Evolutionary conservation across 2,797 vertebrate species (phyloP).

Genomic region (Parambassis ranga): DNA sequence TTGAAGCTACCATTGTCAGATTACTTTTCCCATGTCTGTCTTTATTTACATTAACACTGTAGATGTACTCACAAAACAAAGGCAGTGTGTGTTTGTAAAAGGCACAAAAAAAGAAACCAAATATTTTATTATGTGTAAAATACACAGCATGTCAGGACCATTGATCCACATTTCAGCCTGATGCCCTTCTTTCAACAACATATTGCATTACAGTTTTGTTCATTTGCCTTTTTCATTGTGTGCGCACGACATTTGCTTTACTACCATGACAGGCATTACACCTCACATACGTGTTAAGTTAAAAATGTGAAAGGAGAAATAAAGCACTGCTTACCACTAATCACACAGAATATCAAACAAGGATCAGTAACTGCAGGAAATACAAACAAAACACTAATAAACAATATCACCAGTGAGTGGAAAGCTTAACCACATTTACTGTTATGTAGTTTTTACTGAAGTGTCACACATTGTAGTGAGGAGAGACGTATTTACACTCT

Average conservation of each 20-base stretch:
- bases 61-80: too few relatives aligned
- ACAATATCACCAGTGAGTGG: constrained; percentile 7
- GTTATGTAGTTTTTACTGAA: neutral
- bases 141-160: neutral
- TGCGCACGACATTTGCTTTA: constrained; percentile 2
- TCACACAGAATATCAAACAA: constrained; percentile 12
- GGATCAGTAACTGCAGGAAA: constrained; percentile 39
- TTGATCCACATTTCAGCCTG: neutral
- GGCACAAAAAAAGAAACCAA: too few relatives aligned
- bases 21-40: too few relatives aligned
- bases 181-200: neutral
- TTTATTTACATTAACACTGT: too few relatives aligned
- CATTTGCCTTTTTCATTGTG: constrained; percentile 20
- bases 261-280: neutral
- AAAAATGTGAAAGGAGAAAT: neutral
- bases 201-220: constrained; percentile 41
- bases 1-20: too few relatives aligned
- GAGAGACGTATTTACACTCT: constrained; percentile 49
- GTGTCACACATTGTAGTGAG: neutral
- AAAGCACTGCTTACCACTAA: neutral
- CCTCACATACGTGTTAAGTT: neutral
- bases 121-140: neutral
- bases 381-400: neutral
- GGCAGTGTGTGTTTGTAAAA: too few relatives aligned
- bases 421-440: neutral